Evolutionary conservation across 35 echinoderm and acorn worm species (phyloP).

Genomic region (Anneissia japonica): DNA sequence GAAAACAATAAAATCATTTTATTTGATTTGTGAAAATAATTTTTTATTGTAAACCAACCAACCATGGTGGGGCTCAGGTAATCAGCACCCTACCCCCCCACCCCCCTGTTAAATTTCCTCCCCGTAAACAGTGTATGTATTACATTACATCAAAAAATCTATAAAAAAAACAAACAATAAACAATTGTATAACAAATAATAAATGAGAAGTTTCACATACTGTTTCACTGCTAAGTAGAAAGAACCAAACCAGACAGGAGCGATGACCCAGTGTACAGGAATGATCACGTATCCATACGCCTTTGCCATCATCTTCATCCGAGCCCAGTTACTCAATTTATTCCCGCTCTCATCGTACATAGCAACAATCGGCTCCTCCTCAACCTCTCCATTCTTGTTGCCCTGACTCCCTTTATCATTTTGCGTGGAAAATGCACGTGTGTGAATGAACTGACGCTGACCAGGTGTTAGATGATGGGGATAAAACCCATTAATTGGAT

Average conservation of each 20-base stretch:
- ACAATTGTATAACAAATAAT: too few species aligned
- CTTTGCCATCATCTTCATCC: slow-evolving; percentile 97
- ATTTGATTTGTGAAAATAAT: too few species aligned
- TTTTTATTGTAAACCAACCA: too few species aligned
- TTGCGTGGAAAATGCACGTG: neutral
- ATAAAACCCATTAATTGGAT: too few species aligned
- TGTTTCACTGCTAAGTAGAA: slow-evolving; percentile 85
- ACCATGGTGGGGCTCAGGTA: too few species aligned
- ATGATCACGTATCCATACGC: slow-evolving; percentile 88
- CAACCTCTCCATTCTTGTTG: slow-evolving; percentile 11
- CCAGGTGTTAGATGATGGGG: too few species aligned
- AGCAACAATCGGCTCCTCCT: slow-evolving; percentile 65
- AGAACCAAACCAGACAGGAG: slow-evolving; percentile 83
- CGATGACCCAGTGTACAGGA: slow-evolving; percentile 84
- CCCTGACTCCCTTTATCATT: neutral
- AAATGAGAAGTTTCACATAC: slow-evolving; percentile 64
- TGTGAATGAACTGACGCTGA: neutral
- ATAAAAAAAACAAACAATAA: too few species aligned
- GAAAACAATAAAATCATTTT: too few species aligned
- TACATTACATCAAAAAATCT: too few species aligned
- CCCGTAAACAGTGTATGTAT: too few species aligned
- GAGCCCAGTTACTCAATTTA: slow-evolving; percentile 71
- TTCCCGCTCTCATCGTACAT: slow-evolving; percentile 73
- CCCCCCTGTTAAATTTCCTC: too few species aligned
- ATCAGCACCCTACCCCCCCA: too few species aligned